Evolutionary conservation across 2,888 invertebrate genomes (phyloP), one percentile per base, ranked within the genome.

Genomic region (Allacma fusca): DNA sequence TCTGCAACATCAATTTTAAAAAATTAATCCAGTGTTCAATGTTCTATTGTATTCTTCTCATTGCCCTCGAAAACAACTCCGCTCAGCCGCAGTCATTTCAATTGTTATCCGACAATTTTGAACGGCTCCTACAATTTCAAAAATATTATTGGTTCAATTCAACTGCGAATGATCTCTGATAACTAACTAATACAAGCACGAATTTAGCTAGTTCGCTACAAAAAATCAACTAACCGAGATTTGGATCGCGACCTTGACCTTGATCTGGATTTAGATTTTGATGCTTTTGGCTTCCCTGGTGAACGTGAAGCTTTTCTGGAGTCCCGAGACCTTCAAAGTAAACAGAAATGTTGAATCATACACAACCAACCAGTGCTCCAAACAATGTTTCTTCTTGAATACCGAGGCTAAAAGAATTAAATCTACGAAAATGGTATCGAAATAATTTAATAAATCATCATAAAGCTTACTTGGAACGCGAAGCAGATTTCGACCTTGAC

Each of bases 401-500:
- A n/a, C n/a, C n/a, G n/a, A n/a, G n/a, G n/a, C n/a, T n/a, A n/a
- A n/a, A n/a, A n/a, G n/a, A n/a, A n/a, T n/a, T n/a, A n/a, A n/a
- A n/a, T n/a, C n/a, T n/a, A n/a, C n/a, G n/a, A n/a, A n/a, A n/a
- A n/a, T n/a, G n/a, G n/a, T n/a, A n/a, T n/a, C 21, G 13, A 40
- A 68, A 24, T 40, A 23, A 71, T 0, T 40, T 21, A 28, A 24
- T 19, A 1, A 69, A 43, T n/a, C 5, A 2, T 9, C 19, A 43
- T 7, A 69, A n/a, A 34, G 81, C 87, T 82, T 94, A 94, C 86
- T 94, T 93, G 50, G 62, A 73, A 24, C 73, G 73, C 76, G 91
- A 90, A 85, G 88, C 90, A 23, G 90, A 92, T 64, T 92, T 92
- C 71, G 92, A 93, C 88, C 91, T 92, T 72, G 90, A 91, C 73